Evolutionary conservation across 2,888 invertebrate genomes (phyloP).

Genomic region (Criorhina ranunculi): DNA sequence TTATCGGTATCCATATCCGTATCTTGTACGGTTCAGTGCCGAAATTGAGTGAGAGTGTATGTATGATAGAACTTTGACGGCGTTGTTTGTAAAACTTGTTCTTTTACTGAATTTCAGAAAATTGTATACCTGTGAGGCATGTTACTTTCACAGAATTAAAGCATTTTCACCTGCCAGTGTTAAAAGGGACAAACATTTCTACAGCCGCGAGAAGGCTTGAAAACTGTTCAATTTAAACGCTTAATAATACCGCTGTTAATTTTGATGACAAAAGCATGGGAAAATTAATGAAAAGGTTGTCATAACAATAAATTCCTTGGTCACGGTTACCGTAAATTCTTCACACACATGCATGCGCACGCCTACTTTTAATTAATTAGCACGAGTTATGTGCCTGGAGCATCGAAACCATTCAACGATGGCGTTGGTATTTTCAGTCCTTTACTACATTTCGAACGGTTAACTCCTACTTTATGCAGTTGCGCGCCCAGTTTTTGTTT

Average conservation of each 20-base stretch:
- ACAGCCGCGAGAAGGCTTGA: neutral
- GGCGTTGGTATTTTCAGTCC: constrained; percentile 28
- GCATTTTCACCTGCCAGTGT: constrained; percentile 15
- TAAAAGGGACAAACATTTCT: neutral
- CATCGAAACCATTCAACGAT: constrained; percentile 35
- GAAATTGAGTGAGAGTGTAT: neutral
- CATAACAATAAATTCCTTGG: constrained; percentile 45
- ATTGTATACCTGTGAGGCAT: neutral
- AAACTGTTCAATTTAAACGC: constrained; percentile 12
- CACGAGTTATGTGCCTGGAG: constrained; percentile 41
- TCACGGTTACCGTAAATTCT: constrained; percentile 21
- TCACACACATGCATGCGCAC: constrained; percentile 44
- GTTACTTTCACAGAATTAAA: neutral
- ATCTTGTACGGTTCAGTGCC: neutral
- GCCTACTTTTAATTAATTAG: constrained; percentile 69
- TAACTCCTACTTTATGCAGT: constrained; percentile 57
- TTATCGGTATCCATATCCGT: constrained; percentile 25
- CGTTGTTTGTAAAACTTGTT: constrained; percentile 4
- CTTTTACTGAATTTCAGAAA: neutral
- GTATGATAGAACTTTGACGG: constrained; percentile 2
- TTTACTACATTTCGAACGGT: constrained; percentile 36
- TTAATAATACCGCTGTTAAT: constrained; percentile 1
- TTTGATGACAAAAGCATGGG: neutral
- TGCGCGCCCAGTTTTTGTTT: constrained; percentile 61
- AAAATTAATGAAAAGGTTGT: constrained; percentile 24